Evolutionary conservation across 2,888 invertebrate species (phyloP).

Genomic region (Stenodera caucasica): DNA sequence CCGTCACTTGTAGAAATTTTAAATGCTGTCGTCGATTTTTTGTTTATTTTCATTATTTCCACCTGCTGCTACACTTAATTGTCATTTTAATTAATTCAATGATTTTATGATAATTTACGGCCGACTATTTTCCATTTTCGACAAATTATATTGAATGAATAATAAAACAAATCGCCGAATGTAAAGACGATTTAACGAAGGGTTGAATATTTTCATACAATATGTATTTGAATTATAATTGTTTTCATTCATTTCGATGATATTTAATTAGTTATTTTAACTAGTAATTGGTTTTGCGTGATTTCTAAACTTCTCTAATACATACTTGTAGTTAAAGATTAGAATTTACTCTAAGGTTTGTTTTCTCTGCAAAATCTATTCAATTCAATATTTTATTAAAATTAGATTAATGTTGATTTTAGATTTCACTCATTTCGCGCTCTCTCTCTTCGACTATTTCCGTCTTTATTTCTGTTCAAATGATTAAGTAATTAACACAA

Average conservation of each 20-base stretch:
- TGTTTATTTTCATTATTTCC: not conserved
- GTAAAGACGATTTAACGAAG: too few species aligned
- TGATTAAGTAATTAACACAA: not conserved
- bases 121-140: too few species aligned
- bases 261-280: not conserved
- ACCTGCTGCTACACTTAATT: too few species aligned
- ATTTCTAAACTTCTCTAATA: not conserved
- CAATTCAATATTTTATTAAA: not conserved
- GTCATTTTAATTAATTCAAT: too few species aligned
- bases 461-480: not conserved
- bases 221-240: too few species aligned
- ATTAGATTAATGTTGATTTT: not conserved
- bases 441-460: too few species aligned
- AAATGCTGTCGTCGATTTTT: not conserved
- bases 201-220: too few species aligned
- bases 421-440: not conserved
- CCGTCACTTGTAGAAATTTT: not conserved
- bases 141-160: too few species aligned
- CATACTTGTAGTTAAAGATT: constrained; percentile 3
- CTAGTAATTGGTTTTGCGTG: not conserved
- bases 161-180: too few species aligned
- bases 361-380: not conserved
- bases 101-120: too few species aligned
- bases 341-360: not conserved
- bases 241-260: not conserved